These are phyloP conservation scores for Drosophila glabriapex DNA, from an alignment of 2,888 invertebrate genomes.

Conservation along the genomic window DNA sequence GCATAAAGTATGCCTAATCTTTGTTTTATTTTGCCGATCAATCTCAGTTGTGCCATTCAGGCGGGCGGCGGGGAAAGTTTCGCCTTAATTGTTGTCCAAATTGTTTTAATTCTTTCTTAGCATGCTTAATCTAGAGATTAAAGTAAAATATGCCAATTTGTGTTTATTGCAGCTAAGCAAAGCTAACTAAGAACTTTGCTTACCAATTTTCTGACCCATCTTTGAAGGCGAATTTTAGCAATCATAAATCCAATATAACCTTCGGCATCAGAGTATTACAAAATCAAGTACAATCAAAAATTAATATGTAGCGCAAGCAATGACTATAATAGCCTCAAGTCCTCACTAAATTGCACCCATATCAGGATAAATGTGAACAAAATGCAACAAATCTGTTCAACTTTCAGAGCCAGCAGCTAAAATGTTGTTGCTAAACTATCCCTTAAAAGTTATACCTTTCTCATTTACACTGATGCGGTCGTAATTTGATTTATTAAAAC, in stretches of 20 bases:
- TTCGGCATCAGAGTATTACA: not conserved
- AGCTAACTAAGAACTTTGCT: not conserved
- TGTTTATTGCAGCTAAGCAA: not conserved
- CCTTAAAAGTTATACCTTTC: not conserved
- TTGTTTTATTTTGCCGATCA: slow-evolving; percentile 46
- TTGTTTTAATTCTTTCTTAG: slow-evolving; percentile 41
- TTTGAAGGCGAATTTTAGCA: not conserved
- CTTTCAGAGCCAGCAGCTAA: slow-evolving; percentile 4
- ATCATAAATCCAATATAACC: not conserved
- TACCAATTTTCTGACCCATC: not conserved
- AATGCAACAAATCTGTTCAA: not conserved
- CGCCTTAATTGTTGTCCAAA: slow-evolving; percentile 46
- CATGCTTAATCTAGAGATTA: not conserved
- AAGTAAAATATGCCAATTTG: not conserved
- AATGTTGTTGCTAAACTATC: not conserved
- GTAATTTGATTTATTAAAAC: slow-evolving; percentile 31
- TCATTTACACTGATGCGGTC: not conserved
- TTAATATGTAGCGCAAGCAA: not conserved
- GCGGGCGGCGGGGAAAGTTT: slow-evolving; percentile 14
- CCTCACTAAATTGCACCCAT: not conserved
- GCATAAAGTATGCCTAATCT: slow-evolving; percentile 77
- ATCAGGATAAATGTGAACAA: not conserved
- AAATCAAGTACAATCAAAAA: not conserved
- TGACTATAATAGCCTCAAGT: not conserved
- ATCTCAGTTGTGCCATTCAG: slow-evolving; percentile 41